Evolutionary conservation across 2,888 invertebrate species (phyloP).

Genomic region (Agrilus cyanescens): DNA sequence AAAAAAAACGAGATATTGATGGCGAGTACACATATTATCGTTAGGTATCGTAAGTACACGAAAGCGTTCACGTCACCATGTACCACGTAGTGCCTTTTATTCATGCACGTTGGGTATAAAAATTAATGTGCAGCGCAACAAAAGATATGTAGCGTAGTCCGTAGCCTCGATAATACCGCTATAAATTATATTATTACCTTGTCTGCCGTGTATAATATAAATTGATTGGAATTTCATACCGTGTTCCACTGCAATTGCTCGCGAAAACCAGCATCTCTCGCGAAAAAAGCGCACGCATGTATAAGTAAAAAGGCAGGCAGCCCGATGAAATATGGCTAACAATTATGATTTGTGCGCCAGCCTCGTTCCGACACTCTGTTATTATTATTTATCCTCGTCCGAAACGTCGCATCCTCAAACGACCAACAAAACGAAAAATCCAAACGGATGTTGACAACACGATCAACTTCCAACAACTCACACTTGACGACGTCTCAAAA

Average conservation of each 20-base stretch:
- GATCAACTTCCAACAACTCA: too few relatives aligned
- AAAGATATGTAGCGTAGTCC: conserved; percentile 26
- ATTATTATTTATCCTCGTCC: conserved; percentile 11
- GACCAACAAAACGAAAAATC: too few relatives aligned
- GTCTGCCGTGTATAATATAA: conserved; percentile 37
- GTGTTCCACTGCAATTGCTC: conserved; percentile 34
- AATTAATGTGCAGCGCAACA: conserved; percentile 24
- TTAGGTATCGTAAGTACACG: too few relatives aligned
- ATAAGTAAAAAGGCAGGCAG: conserved; percentile 24
- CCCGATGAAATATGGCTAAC: conserved; percentile 27
- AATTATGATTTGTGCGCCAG: conserved; percentile 31
- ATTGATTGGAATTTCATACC: conserved; percentile 38
- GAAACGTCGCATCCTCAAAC: too few relatives aligned
- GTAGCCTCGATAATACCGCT: conserved; percentile 30
- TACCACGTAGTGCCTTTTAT: too few relatives aligned
- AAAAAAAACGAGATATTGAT: too few relatives aligned
- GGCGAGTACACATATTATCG: too few relatives aligned
- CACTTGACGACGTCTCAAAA: too few relatives aligned
- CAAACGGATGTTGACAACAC: too few relatives aligned
- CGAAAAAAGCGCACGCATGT: conserved; percentile 28
- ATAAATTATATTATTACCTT: conserved; percentile 39
- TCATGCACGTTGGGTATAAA: conserved; percentile 13
- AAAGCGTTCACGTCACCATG: too few relatives aligned
- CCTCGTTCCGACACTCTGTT: conserved; percentile 16
- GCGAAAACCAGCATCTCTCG: conserved; percentile 29